Conservation (phyloP, 1,140 invertebrate genomes). For the Ceratina australensis region DNA sequence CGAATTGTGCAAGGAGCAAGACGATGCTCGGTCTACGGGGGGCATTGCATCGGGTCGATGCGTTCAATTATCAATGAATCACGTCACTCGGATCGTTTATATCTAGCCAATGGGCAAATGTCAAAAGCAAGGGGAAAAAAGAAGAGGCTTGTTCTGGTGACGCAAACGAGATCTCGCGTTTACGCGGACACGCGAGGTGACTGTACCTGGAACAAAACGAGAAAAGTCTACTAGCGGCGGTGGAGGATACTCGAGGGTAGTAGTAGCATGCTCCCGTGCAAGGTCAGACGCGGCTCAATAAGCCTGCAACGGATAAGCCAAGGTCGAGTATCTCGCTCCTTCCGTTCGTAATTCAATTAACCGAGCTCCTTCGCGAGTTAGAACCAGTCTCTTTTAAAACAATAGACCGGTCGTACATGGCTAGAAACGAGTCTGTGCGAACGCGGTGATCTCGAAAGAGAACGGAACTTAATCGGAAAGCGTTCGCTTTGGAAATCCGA, state of each 20-base stretch:
- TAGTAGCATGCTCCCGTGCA: slow-evolving; percentile 18
- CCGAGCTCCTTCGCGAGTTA: neutral
- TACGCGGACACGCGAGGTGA: neutral
- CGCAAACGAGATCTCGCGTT: neutral
- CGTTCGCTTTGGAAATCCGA: no score
- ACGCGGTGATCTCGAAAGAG: no score
- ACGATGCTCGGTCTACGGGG: slow-evolving; percentile 32
- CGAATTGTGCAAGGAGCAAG: neutral
- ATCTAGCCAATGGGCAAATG: slow-evolving; percentile 28
- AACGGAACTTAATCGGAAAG: no score
- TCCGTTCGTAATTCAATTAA: slow-evolving; percentile 7
- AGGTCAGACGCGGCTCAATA: slow-evolving; percentile 20
- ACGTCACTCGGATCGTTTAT: slow-evolving; percentile 25
- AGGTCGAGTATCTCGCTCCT: slow-evolving; percentile 9
- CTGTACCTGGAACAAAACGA: neutral
- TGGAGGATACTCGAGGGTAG: slow-evolving; percentile 17
- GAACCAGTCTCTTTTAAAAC: neutral
- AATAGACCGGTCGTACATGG: no score
- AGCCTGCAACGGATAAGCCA: neutral
- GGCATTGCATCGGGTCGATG: slow-evolving; percentile 25
- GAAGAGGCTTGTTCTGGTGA: neutral
- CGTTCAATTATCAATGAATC: slow-evolving; percentile 55
- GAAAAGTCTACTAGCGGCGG: neutral
- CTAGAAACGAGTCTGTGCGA: no score
- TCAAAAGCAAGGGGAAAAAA: slow-evolving; percentile 14